Evolutionary conservation across 2,797 vertebrate species (phyloP), one percentile per base, ranked within the genome.

Genomic region (Clamator glandarius): DNA sequence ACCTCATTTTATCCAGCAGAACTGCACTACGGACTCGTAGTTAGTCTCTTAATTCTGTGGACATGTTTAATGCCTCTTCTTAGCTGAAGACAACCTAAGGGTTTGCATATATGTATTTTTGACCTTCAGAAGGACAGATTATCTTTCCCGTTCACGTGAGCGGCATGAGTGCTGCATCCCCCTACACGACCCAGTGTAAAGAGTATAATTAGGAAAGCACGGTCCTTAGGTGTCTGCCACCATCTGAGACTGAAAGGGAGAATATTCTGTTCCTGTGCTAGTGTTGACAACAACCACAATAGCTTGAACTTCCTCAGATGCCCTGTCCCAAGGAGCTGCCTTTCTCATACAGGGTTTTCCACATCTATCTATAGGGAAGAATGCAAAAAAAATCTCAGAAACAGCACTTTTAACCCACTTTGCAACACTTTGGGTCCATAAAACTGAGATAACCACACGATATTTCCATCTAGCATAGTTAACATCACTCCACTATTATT

Each of bases 191-290:
- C 73, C 2, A 63, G 81, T 96, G 95, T 96, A 95, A 96, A 95
- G 87, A 52, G 66, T 92, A 70, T 96, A 97, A 92, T 95, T 96
- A 96, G 85, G 76, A 92, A 92, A 91, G 93, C 87, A 95, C 74
- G 75, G 90, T 41, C 64, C 57, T 94, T 84, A 83, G 89, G 96
- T 93, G 91, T 87, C 93, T 96, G 90, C 70, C 88, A 81, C 82
- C 59, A 93, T 92, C 90, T 88, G 88, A 95, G 24, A 6, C 80
- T 95, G 82, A 84, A 95, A 44, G 52, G 48, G 23, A 94, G 39
- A 74, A 80, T 44, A 94, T 83, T 88, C 91, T 87, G 39, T 92
- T 94, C 84, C 63, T 48, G 51, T 80, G 94, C 95, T 72, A 94
- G 39, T 29, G 46, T 92, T 89, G 93, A 91, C 62, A 94, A 70